Conservation (phyloP, 92 coral and sea anemone genomes). For the Epizoanthus fatuus region DNA sequence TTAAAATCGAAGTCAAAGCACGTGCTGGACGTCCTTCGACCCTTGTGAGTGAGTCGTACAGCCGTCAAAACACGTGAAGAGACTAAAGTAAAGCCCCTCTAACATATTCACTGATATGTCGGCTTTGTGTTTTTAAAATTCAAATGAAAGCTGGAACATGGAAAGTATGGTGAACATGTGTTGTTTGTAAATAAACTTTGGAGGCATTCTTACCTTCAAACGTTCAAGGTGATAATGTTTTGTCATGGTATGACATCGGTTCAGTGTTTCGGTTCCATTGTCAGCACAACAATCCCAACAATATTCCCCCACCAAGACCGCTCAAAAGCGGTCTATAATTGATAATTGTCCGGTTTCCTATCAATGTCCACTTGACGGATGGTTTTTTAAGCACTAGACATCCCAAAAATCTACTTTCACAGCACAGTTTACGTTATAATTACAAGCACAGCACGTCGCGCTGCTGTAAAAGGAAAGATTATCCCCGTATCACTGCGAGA, state of each 20-base stretch:
- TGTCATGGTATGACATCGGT: neutral
- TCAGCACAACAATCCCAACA: neutral
- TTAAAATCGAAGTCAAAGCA: too few species aligned
- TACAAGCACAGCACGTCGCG: neutral
- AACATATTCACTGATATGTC: too few species aligned
- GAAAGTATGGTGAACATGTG: too few species aligned
- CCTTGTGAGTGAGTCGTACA: too few species aligned
- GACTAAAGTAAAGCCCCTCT: too few species aligned
- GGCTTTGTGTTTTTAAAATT: too few species aligned
- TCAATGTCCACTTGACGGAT: neutral
- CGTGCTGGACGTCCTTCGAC: too few species aligned
- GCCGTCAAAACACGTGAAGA: too few species aligned
- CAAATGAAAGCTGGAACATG: too few species aligned
- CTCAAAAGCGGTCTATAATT: neutral
- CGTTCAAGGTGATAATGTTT: too few species aligned
- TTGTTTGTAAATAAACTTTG: too few species aligned
- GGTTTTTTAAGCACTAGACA: neutral
- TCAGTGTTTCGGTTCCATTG: neutral
- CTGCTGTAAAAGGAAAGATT: slow-evolving; percentile 31
- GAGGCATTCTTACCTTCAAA: slow-evolving; percentile 12
- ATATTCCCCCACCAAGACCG: too few species aligned
- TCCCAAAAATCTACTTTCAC: neutral
- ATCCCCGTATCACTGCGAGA: neutral
- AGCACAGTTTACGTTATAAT: neutral
- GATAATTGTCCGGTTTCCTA: neutral